Percentiles rank a stretch among this genome's conserved stretches.
phyloP scores from a whole-genome alignment of 2,113 vertebrate species.

The Neodon shergylaensis region DNA sequence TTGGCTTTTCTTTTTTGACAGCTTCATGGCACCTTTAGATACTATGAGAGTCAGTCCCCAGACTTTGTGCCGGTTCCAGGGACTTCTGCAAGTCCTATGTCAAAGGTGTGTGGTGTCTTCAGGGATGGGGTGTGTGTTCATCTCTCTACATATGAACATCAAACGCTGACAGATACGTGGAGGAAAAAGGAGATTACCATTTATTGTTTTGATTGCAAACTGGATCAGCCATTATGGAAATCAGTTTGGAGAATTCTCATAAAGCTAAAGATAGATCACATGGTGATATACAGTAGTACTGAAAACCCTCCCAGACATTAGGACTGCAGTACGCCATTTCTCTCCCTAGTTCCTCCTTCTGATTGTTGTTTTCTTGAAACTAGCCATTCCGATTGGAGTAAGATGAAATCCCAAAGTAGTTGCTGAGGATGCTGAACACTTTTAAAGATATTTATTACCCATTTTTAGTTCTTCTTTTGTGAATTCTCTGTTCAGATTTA shows the following conservation, averaged over 20 bases:
- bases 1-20: background rate
- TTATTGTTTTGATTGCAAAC: background rate
- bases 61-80: background rate
- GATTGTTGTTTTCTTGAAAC: background rate
- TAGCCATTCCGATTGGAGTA: background rate
- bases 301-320: background rate
- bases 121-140: background rate
- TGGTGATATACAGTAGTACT: background rate
- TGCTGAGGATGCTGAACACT: background rate
- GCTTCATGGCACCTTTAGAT: background rate
- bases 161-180: background rate
- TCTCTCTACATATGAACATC: background rate
- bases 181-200: background rate
- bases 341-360: background rate
- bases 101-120: background rate
- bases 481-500: background rate
- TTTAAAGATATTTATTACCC: background rate
- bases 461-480: background rate
- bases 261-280: background rate
- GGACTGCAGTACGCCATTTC: background rate
- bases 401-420: background rate
- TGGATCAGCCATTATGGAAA: background rate
- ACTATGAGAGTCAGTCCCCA: background rate
- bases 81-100: background rate
- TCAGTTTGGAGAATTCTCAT: background rate